These are phyloP conservation scores for Opisthocomus hoazin DNA, from an alignment of 2,113 vertebrate genomes.

Conservation along the genomic window DNA sequence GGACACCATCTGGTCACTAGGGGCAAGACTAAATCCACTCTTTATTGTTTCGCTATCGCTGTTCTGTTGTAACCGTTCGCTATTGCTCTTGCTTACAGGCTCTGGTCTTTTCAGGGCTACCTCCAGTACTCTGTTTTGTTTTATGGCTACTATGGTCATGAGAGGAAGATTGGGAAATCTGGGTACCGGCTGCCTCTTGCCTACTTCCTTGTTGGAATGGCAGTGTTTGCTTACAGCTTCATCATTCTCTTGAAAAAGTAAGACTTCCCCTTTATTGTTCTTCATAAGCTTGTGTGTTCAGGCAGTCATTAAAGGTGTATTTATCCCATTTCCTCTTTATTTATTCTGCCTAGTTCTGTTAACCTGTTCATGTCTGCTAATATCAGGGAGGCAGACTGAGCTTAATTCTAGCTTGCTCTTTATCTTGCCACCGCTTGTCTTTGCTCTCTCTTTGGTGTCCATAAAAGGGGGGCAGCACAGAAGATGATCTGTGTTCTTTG, in stretches of 20 bases:
- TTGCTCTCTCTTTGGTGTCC: background rate
- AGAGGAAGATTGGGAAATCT: constrained; percentile 87
- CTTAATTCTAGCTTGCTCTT: background rate
- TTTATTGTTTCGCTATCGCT: background rate
- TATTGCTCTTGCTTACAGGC: background rate
- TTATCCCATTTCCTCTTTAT: background rate
- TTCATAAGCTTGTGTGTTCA: background rate
- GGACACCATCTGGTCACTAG: constrained; percentile 98
- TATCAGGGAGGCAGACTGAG: background rate
- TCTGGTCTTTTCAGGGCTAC: constrained; percentile 82
- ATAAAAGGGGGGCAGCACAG: background rate
- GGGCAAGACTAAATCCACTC: constrained; percentile 75
- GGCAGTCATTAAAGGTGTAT: background rate
- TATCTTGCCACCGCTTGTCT: background rate
- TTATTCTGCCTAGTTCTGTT: background rate
- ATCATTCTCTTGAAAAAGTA: constrained; percentile 96
- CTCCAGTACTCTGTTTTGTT: constrained; percentile 97
- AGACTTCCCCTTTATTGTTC: background rate
- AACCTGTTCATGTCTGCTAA: background rate
- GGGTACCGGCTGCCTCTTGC: constrained; percentile 92
- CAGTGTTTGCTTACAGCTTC: constrained; percentile 97
- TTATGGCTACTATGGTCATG: constrained; percentile 93
- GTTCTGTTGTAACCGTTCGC: background rate
- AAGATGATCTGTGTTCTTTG: background rate
- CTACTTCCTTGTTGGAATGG: constrained; percentile 97